Base-by-base conservation (phyloP, 2,888 invertebrate species). In the Macaria notata region DNA sequence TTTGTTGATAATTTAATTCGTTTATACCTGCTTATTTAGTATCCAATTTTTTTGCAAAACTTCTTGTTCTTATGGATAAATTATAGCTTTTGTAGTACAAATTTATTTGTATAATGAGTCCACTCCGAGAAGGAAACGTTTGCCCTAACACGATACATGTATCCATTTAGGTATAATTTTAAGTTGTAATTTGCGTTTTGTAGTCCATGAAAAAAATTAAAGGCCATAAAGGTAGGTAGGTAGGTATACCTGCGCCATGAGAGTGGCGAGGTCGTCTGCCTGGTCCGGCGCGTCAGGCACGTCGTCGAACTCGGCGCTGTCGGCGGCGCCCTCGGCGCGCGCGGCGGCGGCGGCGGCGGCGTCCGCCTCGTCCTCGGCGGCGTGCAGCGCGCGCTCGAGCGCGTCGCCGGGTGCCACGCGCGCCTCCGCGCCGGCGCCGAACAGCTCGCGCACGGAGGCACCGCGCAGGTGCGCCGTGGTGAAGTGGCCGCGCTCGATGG, bases 401-500 rank as follows among this genome's bases (percentile, higher is more conserved):
- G 76, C 33, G 36, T 50, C 92, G 79, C 38, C 65, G 54, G 96
- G 94, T 64, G 96, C 80, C 96, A 96, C 55, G 96, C 88, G 62
- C 61, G 29, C 54, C 61, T 39, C 59, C 63, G 38, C 96, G 39
- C 39, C 39, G 76, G 96, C 94, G 54, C 95, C 95, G 85, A 99
- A 98, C 56, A 99, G 92, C 84, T 33, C 33, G 33, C 33, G 33
- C 33, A 33, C 33, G 33, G 33, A 33, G 33, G 33, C 86, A 69
- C 76, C 95, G 80, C 98, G 97, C 90, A 99, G 98, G 87, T 96
- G 98, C 0, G 98, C 97, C 9, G 99, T 98, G 33, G 99, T 99
- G 84, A 99, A 99, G 89, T 98, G 98, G 6, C 99, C 99, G 68
- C 97, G 98, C 89, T 99, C 99, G 78, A 99, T 99, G 48, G 99